These are phyloP conservation scores for Falco punctatus DNA, from an alignment of 2,113 vertebrate genomes.

Conservation along the genomic window DNA sequence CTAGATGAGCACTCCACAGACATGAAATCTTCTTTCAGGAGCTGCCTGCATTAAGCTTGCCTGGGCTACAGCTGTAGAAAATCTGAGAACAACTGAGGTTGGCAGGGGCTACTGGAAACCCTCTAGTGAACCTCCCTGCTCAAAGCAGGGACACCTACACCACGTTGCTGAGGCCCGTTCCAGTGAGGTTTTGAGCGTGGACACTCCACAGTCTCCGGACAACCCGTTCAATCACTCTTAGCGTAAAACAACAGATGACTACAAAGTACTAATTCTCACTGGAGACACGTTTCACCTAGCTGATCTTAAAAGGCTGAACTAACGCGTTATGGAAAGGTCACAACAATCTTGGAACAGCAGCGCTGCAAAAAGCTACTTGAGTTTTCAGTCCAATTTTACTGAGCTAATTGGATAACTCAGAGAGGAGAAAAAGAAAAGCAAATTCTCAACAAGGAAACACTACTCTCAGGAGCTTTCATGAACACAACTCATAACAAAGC, in stretches of 20 bases:
- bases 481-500: neutral
- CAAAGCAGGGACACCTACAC: neutral
- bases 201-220: neutral
- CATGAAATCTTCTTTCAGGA: neutral
- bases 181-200: neutral
- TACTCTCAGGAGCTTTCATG: neutral
- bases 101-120: neutral
- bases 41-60: neutral
- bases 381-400: neutral
- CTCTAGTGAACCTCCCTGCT: neutral
- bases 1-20: neutral
- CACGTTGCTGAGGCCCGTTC: neutral
- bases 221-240: neutral
- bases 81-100: fast-evolving
- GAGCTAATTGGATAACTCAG: neutral
- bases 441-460: neutral
- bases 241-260: neutral
- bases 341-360: neutral
- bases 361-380: neutral
- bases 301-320: neutral
- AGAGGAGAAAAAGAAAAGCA: neutral
- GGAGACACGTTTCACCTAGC: neutral
- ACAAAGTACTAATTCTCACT: neutral
- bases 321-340: neutral
- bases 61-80: neutral